phyloP scores from a whole-genome alignment of 1,140 invertebrate genomes.

The Varroa destructor region DNA sequence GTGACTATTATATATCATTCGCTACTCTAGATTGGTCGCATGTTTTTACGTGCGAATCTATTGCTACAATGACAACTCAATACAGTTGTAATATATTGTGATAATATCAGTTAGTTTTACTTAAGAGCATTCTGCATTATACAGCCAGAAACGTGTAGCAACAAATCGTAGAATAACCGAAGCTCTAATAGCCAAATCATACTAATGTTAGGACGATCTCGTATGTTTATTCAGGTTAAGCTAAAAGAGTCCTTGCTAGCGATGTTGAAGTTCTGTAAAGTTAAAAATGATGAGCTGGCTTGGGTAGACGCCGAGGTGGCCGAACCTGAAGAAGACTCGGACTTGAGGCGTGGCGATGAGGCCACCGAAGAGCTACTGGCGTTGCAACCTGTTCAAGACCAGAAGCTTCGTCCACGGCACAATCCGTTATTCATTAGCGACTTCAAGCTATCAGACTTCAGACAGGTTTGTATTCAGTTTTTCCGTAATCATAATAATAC shows the following conservation, averaged over 20 bases:
- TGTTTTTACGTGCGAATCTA: slow-evolving; percentile 34
- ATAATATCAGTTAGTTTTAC: slow-evolving; percentile 35
- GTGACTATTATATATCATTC: slow-evolving; percentile 27
- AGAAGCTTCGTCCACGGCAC: slow-evolving; percentile 53
- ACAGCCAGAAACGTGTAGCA: too few species aligned
- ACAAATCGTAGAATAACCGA: too few species aligned
- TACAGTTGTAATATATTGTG: too few species aligned
- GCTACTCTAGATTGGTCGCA: slow-evolving; percentile 34
- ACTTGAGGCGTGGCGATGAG: slow-evolving; percentile 31
- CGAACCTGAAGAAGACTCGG: slow-evolving; percentile 36
- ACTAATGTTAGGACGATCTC: too few species aligned
- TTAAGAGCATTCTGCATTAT: not conserved
- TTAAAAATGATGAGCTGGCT: slow-evolving; percentile 63
- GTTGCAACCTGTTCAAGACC: slow-evolving; percentile 29
- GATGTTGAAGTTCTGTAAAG: slow-evolving; percentile 62
- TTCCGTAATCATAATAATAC: not conserved
- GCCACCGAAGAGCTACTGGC: slow-evolving; percentile 29
- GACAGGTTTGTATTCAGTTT: slow-evolving; percentile 46
- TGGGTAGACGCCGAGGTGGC: slow-evolving; percentile 67
- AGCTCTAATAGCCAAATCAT: too few species aligned
- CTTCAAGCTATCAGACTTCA: slow-evolving; percentile 87
- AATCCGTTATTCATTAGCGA: slow-evolving; percentile 85
- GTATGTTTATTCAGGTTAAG: slow-evolving; percentile 50
- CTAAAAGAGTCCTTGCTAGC: slow-evolving; percentile 77
- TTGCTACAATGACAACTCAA: slow-evolving; percentile 32